Conservation (phyloP, 2,113 vertebrate species). For the Syngnathus typhle region DNA sequence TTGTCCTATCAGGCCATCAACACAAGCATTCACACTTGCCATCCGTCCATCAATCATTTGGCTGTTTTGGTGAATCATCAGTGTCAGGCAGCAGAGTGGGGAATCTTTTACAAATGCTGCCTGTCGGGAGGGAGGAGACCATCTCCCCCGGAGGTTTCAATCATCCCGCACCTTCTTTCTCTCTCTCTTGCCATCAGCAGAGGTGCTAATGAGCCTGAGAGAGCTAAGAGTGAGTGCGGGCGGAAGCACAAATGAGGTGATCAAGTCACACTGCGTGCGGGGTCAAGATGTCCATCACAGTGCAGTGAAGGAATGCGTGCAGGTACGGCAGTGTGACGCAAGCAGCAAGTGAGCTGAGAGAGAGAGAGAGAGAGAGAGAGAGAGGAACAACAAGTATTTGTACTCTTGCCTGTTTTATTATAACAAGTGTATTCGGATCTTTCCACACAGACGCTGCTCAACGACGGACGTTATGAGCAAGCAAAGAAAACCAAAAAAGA, state of each 20-base stretch:
- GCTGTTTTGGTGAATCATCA: constrained; percentile 68
- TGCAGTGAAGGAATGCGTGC: constrained; percentile 43
- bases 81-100: constrained; percentile 76
- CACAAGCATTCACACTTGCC: constrained; percentile 29
- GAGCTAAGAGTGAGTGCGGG: constrained; percentile 61
- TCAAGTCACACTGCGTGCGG: constrained; percentile 55
- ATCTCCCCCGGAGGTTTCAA: constrained; percentile 90
- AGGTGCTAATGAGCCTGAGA: constrained; percentile 86
- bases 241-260: constrained; percentile 65
- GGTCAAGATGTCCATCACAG: constrained; percentile 37
- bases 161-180: constrained; percentile 73
- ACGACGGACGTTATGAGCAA: constrained; percentile 28
- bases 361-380: background rate
- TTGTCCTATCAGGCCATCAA: constrained; percentile 22
- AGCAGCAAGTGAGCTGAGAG: constrained; percentile 7
- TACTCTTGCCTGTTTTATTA: constrained; percentile 26
- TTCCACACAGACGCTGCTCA: constrained; percentile 25
- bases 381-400: background rate
- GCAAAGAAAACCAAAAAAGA: constrained; percentile 66
- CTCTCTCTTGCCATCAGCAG: constrained; percentile 79
- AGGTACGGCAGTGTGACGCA: constrained; percentile 16
- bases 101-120: constrained; percentile 94
- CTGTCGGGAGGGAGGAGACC: constrained; percentile 94
- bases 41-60: constrained; percentile 37
- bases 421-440: constrained; percentile 50